Conservation (phyloP, 2,113 vertebrate genomes). For the Rhinolophus ferrumequinum region DNA sequence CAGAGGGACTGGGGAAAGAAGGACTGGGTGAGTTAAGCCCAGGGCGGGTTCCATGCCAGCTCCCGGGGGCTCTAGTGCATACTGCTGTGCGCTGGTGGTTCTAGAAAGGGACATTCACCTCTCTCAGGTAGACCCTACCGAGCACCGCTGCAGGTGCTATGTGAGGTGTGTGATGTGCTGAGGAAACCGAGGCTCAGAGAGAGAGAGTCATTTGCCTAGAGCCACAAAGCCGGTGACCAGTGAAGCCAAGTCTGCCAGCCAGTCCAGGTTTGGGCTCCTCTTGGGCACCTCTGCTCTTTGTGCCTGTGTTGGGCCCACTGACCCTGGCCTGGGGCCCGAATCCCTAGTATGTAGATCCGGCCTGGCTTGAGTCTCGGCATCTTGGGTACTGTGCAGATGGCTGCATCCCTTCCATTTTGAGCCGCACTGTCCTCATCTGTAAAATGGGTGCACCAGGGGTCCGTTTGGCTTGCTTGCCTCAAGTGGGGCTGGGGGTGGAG, state of each 20-base stretch:
- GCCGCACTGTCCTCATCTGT: background rate
- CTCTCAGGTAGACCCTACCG: background rate
- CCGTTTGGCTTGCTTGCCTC: background rate
- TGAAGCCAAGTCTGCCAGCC: background rate
- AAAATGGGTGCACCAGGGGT: background rate
- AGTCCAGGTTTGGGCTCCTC: background rate
- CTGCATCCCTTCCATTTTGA: background rate
- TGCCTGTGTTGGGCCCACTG: background rate
- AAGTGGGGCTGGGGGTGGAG: background rate
- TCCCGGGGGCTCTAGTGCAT: background rate
- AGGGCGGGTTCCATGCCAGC: background rate
- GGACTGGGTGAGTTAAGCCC: background rate
- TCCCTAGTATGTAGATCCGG: fast-evolving
- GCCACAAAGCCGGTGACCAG: background rate
- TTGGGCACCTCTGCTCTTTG: background rate
- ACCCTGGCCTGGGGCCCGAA: background rate
- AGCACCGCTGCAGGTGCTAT: background rate
- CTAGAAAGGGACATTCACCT: background rate
- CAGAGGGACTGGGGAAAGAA: background rate
- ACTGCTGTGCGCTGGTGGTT: background rate
- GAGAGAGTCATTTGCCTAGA: background rate
- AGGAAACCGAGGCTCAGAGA: background rate
- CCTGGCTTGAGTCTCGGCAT: background rate
- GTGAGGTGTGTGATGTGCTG: background rate
- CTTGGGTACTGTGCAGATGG: background rate